Percentiles rank a stretch among this genome's conserved stretches.
Evolutionary conservation across 2,888 invertebrate species (phyloP).

Genomic region (Mylabris sibirica): DNA sequence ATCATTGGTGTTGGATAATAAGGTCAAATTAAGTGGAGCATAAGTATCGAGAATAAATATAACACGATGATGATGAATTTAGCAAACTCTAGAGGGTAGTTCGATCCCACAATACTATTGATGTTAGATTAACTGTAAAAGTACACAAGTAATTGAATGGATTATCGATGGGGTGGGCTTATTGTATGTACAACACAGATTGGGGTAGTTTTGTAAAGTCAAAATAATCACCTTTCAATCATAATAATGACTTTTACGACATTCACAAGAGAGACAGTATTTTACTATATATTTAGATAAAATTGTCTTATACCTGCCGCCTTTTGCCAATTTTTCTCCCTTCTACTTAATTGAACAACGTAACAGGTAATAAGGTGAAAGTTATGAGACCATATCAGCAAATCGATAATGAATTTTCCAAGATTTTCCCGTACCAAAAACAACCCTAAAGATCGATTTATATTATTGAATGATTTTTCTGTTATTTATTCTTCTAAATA

Average conservation of each 20-base stretch:
- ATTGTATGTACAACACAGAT: neutral
- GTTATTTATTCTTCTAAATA: neutral
- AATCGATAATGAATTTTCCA: constrained; percentile 6
- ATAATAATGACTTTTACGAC: neutral
- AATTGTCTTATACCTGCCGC: too few relatives aligned
- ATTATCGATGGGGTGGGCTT: neutral
- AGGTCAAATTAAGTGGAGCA: constrained; percentile 47
- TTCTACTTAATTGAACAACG: neutral
- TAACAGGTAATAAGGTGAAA: constrained; percentile 5
- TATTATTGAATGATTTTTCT: neutral
- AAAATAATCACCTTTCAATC: neutral
- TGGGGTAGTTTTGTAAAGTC: too few relatives aligned
- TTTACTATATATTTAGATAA: too few relatives aligned
- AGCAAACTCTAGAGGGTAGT: constrained; percentile 21
- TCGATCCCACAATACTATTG: neutral
- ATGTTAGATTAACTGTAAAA: constrained; percentile 9
- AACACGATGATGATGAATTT: constrained; percentile 22
- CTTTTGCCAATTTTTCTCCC: too few relatives aligned
- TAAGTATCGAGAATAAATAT: constrained; percentile 28
- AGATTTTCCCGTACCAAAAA: too few relatives aligned
- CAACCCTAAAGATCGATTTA: too few relatives aligned
- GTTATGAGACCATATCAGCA: neutral
- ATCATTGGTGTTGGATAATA: constrained; percentile 35
- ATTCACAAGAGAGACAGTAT: too few relatives aligned
- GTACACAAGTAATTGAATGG: neutral